Percentiles rank a stretch among this genome's conserved stretches.
Conservation (phyloP, 2,797 vertebrate genomes). For the Tokudaia muenninki region DNA sequence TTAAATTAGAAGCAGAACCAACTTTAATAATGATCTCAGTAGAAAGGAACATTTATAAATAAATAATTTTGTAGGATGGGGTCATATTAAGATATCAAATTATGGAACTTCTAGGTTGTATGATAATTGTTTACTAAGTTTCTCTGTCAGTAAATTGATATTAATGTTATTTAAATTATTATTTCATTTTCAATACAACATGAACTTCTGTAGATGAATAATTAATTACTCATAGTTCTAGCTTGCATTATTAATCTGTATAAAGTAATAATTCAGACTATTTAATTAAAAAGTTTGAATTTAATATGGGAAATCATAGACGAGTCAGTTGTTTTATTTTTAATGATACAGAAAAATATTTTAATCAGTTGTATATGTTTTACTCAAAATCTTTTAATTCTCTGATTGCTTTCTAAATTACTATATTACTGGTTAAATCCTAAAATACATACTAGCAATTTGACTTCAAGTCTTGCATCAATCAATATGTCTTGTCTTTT, state of each 20-base stretch:
- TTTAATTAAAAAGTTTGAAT: not conserved
- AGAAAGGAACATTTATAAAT: not conserved
- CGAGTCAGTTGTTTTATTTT: not conserved
- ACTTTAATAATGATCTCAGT: conserved; percentile 37
- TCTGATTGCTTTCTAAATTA: not conserved
- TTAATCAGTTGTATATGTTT: not conserved
- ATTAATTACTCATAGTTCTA: not conserved
- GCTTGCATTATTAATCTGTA: not conserved
- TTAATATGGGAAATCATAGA: not conserved
- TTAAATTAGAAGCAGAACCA: conserved; percentile 51
- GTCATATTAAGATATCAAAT: not conserved
- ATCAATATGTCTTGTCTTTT: not conserved
- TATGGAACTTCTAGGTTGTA: not conserved
- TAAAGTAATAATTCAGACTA: not conserved
- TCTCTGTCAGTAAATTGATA: not conserved
- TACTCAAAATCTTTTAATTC: not conserved
- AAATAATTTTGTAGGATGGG: not conserved
- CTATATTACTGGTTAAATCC: not conserved
- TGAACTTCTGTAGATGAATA: not conserved
- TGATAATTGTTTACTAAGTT: not conserved
- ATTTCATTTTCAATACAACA: conserved; percentile 28
- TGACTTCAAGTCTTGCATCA: not conserved
- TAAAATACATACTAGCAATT: not conserved
- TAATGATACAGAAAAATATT: not conserved
- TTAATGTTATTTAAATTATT: not conserved